Percentiles rank a stretch among this genome's conserved stretches.
These are phyloP conservation scores for Drosophila borborema DNA, from an alignment of 2,888 invertebrate species.

Conservation along the genomic window DNA sequence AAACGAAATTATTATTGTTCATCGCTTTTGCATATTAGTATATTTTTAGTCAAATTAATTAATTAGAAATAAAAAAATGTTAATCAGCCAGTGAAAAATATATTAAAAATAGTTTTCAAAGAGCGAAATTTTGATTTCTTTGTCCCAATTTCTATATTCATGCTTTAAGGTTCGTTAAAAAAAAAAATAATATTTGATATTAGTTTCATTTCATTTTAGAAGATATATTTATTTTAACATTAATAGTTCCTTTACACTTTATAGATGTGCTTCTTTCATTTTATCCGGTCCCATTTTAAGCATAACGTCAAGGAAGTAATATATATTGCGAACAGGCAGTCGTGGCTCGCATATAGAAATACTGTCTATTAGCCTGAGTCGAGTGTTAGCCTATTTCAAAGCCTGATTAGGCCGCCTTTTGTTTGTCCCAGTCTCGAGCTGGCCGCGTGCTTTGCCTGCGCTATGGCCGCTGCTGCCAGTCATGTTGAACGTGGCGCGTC, in stretches of 20 bases:
- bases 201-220: neutral
- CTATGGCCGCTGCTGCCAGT: constrained; percentile 8
- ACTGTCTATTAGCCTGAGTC: constrained; percentile 22
- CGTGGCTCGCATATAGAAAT: constrained; percentile 36
- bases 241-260: neutral
- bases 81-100: neutral
- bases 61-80: neutral
- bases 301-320: neutral
- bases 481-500: constrained; percentile 64
- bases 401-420: constrained; percentile 30
- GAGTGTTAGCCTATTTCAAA: constrained; percentile 18
- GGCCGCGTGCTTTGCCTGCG: constrained; percentile 1
- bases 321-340: constrained; percentile 31
- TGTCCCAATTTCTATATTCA: too few species aligned
- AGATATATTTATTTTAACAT: too few species aligned
- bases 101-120: neutral
- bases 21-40: too few species aligned
- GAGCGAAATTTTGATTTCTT: too few species aligned
- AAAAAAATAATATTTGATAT: neutral
- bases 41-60: neutral
- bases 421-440: constrained; percentile 8
- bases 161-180: neutral
- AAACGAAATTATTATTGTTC: too few species aligned
- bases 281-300: neutral
- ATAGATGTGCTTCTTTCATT: neutral